phyloP scores from a whole-genome alignment of 2,113 vertebrate species.

The Tylochromis polylepis region DNA sequence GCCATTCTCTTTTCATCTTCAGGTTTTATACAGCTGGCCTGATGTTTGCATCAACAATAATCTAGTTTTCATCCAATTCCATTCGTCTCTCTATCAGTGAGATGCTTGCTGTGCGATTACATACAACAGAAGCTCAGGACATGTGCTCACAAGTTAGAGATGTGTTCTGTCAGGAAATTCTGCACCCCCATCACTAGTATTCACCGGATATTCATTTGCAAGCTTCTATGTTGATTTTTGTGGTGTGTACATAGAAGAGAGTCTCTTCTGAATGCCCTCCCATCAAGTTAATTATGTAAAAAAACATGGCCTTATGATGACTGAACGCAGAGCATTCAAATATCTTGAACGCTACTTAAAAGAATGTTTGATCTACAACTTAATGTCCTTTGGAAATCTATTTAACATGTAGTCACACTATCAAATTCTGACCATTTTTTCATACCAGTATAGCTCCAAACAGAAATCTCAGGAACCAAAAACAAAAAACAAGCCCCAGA shows the following conservation, averaged over 20 bases:
- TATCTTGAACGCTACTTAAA: neutral
- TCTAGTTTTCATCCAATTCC: too few species aligned
- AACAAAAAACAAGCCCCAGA: neutral
- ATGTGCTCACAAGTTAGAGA: neutral
- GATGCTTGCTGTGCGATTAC: neutral
- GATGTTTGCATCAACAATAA: too few species aligned
- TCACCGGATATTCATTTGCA: neutral
- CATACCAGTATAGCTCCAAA: neutral
- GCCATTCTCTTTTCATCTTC: too few species aligned
- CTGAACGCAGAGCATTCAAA: neutral
- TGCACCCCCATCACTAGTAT: neutral
- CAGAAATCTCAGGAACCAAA: too few species aligned
- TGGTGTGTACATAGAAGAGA: neutral
- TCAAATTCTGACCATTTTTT: neutral
- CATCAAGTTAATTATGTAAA: neutral
- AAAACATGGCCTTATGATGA: fast-evolving
- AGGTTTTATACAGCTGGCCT: too few species aligned
- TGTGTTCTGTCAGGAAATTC: fast-evolving
- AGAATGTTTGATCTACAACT: neutral
- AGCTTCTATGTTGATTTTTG: neutral
- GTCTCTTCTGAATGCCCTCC: neutral
- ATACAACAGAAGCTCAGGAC: neutral
- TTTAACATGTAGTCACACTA: neutral
- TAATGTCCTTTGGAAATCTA: neutral
- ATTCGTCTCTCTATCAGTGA: neutral